phyloP scores from a whole-genome alignment of 2,113 vertebrate genomes.

The Alligator sinensis region DNA sequence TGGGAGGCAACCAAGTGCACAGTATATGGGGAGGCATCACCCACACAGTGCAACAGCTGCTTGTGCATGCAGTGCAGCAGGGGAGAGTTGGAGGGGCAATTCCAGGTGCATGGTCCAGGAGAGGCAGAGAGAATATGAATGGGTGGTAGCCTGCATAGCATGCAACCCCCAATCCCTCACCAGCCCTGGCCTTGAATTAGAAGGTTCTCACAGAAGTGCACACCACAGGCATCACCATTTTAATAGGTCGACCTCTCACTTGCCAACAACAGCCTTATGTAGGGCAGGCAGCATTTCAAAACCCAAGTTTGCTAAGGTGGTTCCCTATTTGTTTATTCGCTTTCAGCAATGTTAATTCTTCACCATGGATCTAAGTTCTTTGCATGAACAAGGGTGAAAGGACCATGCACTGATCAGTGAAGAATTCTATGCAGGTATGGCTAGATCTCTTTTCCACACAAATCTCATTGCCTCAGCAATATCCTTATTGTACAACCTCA shows the following conservation, averaged over 20 bases:
- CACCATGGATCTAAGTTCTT: neutral
- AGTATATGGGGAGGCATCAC: no score
- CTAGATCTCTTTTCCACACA: neutral
- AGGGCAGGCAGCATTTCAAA: no score
- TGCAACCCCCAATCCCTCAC: no score
- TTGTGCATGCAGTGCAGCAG: no score
- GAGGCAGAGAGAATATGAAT: no score
- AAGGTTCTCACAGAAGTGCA: neutral
- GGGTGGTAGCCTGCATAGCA: no score
- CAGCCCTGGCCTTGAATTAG: neutral
- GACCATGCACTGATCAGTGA: neutral
- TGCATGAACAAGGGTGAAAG: neutral
- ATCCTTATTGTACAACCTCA: neutral
- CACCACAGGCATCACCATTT: neutral
- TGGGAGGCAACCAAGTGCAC: no score
- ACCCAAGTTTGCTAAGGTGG: no score
- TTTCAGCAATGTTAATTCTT: neutral
- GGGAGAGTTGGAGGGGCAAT: no score
- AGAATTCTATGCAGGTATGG: neutral
- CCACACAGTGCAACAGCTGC: no score
- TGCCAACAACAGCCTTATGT: neutral
- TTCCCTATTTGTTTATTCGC: neutral
- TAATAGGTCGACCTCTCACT: constrained; percentile 1
- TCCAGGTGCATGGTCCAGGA: no score
- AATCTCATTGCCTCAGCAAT: neutral